phyloP scores from a whole-genome alignment of 2,888 invertebrate genomes.

The Acrobasis repandana region DNA sequence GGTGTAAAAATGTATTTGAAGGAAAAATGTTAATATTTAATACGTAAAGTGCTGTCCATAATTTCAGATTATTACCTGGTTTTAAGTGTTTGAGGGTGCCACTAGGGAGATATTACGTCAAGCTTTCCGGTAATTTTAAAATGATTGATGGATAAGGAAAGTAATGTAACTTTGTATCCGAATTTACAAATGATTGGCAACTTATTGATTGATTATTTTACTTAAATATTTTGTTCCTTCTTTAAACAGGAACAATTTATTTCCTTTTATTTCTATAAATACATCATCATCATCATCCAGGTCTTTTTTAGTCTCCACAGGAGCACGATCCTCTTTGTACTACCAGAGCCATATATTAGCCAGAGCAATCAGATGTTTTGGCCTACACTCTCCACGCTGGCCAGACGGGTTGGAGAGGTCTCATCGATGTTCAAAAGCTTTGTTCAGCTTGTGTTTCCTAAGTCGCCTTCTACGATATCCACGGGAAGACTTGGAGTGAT shows the following conservation, averaged over 20 bases:
- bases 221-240: not conserved
- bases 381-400: too few species aligned
- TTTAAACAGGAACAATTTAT: not conserved
- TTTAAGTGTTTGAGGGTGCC: slow-evolving; percentile 7
- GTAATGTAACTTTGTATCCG: not conserved
- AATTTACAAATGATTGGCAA: not conserved
- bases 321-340: too few species aligned
- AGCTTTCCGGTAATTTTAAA: not conserved
- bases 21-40: slow-evolving; percentile 21
- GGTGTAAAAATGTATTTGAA: slow-evolving; percentile 5
- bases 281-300: too few species aligned
- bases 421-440: too few species aligned
- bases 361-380: too few species aligned
- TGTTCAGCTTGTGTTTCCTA: too few species aligned
- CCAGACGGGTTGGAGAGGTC: too few species aligned
- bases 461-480: too few species aligned
- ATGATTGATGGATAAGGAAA: not conserved
- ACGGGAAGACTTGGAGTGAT: too few species aligned
- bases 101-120: not conserved
- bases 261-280: not conserved
- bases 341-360: too few species aligned
- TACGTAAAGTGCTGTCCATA: slow-evolving; percentile 4
- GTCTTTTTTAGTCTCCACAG: too few species aligned
- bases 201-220: not conserved
- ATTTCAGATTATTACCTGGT: slow-evolving; percentile 11